Evolutionary conservation across 2,797 vertebrate species (phyloP).

Genomic region (Graptemys geographica): DNA sequence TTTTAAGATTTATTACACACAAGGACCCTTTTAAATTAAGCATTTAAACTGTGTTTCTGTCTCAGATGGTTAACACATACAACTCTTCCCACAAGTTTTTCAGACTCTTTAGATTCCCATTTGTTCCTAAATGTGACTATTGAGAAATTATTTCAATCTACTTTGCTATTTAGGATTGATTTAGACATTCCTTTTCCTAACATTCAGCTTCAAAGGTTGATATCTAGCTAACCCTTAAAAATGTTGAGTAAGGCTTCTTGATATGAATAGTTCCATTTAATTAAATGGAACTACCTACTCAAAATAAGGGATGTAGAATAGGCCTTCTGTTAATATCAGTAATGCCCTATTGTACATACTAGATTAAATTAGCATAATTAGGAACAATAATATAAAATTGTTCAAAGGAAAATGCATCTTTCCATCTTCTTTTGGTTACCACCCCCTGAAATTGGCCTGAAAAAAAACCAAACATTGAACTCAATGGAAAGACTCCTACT

Average conservation of each 20-base stretch:
- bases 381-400: background rate
- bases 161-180: background rate
- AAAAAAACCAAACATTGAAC: fast-evolving
- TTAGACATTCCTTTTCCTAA: background rate
- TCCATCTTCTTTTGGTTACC: background rate
- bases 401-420: background rate
- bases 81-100: background rate
- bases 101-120: background rate
- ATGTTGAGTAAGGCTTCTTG: background rate
- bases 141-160: background rate
- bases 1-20: background rate
- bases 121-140: background rate
- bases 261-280: background rate
- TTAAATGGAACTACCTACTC: too few species aligned
- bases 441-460: background rate
- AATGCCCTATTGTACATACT: background rate
- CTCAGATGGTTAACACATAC: background rate
- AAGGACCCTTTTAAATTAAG: background rate
- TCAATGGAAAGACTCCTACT: fast-evolving
- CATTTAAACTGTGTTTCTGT: background rate
- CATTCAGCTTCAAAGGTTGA: background rate
- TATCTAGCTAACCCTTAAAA: background rate
- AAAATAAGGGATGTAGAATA: background rate
- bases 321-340: background rate
- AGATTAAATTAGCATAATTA: background rate